Base-by-base conservation (phyloP, 2,797 vertebrate genomes). In the Adrianichthys oophorus region DNA sequence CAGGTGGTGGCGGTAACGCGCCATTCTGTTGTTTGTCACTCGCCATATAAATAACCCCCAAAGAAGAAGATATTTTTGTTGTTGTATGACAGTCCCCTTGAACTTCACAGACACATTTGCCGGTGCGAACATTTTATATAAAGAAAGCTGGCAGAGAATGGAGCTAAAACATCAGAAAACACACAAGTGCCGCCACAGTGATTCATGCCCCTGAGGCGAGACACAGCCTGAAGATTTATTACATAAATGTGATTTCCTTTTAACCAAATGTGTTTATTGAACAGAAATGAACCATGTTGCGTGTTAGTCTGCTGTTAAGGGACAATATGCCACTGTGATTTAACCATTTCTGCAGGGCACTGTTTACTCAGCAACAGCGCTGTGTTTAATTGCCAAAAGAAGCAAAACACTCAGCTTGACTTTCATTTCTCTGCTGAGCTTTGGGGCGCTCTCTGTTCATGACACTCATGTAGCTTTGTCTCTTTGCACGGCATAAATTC, bases 331-430 rank as follows among this genome's bases (percentile, higher is more conserved):
- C 47, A 15, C 48, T 44, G 44, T 61, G 45, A 60, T 65, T 56
- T 26, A 23, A 54, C 42, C 5, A 4, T 32, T 47, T 65, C 69
- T 57, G n/a, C 53, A 14, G 62, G 48, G 7, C 40, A n/a, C 23
- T 14, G 40, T 47, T 74, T 53, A 21, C 54, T 42, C 59, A 56
- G 47, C 51, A 7, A 2, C 32, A 5, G 4, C 16, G 41, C 50
- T 60, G 46, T 69, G 68, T 76, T 60, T 62, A 71, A 64, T 58
- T 70, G 56, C 51, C 48, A 32, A 41, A 44, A 59, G 66, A 50
- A 56, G 68, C 65, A 46, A 44, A 52, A n/a, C 61, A 56, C 50
- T 53, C 61, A 47, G 69, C 52, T 48, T 55, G 43, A 51, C 52
- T 60, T 60, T 60, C 17, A 56, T 59, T 56, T 66, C 17, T 21